Percentiles rank a stretch among this genome's conserved stretches.
phyloP scores from a whole-genome alignment of 2,888 invertebrate species.

The Rhamphomyia laevipes region DNA sequence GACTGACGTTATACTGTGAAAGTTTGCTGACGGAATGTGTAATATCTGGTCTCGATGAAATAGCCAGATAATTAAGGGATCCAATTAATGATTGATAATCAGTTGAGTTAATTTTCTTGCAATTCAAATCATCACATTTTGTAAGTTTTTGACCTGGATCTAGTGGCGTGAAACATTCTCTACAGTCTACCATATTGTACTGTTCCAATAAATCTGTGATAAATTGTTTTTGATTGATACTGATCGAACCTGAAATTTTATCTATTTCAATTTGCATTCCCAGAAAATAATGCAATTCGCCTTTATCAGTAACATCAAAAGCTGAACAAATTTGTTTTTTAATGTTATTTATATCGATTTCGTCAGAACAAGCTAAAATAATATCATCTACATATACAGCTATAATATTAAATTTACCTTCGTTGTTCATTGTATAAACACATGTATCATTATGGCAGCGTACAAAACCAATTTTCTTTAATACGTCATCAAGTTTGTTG shows the following conservation, averaged over 20 bases:
- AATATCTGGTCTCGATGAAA: slow-evolving; percentile 14
- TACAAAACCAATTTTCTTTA: background rate
- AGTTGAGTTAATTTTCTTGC: slow-evolving; percentile 2
- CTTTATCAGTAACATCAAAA: slow-evolving; percentile 9
- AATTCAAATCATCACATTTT: slow-evolving; percentile 2
- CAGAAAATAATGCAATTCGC: slow-evolving; percentile 4
- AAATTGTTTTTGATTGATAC: slow-evolving; percentile 5
- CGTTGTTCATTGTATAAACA: too few species aligned
- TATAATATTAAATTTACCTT: background rate
- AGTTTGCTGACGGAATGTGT: slow-evolving; percentile 6
- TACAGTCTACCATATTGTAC: slow-evolving; percentile 2
- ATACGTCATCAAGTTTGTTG: background rate
- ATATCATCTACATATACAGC: slow-evolving; percentile 11
- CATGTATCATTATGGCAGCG: too few species aligned
- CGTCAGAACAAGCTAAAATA: slow-evolving; percentile 2
- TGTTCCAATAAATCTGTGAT: slow-evolving; percentile 2
- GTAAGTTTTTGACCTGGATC: slow-evolving; percentile 6
- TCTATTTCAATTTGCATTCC: slow-evolving; percentile 6
- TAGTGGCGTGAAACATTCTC: slow-evolving; percentile 6
- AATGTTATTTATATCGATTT: slow-evolving; percentile 3
- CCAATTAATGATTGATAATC: slow-evolving; percentile 10
- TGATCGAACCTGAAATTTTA: background rate
- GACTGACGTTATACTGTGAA: slow-evolving; percentile 9
- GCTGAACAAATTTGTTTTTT: slow-evolving; percentile 8
- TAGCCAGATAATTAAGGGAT: slow-evolving; percentile 11